Base-by-base conservation (phyloP, 2,888 invertebrate species). In the Fragum sueziense region DNA sequence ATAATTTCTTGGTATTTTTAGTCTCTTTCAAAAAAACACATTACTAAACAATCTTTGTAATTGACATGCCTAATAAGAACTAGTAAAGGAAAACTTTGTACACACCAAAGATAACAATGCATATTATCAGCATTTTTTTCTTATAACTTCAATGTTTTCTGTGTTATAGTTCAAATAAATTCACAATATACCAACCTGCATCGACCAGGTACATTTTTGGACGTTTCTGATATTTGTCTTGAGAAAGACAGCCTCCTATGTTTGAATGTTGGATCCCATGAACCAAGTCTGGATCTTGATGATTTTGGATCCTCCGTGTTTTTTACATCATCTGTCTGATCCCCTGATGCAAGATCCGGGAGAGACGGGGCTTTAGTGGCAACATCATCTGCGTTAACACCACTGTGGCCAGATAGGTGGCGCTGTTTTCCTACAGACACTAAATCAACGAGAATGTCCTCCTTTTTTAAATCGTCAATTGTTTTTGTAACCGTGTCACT, bases 401-500 rank as follows among this genome's bases (percentile, higher is more conserved):
- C 47, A n/a, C n/a, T n/a, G n/a, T n/a, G n/a, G 0, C 27, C 33
- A 6, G 41, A 57, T 20, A 33, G 37, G 11, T 80, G 70, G 3
- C 73, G 33, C 0, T 73, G 74, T 62, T 72, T 71, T 20, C 67
- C 54, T 0, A 75, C 77, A 11, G 83, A 52, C 7, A 86, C 86
- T 52, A 87, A 86, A 61, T 79, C 84, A 17, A 86, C 74, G 7
- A 89, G 82, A 31, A 84, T 41, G 65, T 90, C 87, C 27, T 84
- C 81, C 54, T 86, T 85, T 33, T 85, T 86, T 14, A 90, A 67
- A 69, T 90, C 89, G 84, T 90, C 90, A 41, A 89, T 89, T 0
- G 89, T 90, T 80, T 89, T 89, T 3, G 87, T 84, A 80, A 88
- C 87, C 11, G 87, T 83, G 20, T 80, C 86, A 22, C 86, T 88